Evolutionary conservation across 2,797 vertebrate species (phyloP), one percentile per base, ranked within the genome.

Genomic region (Sebastes minor): DNA sequence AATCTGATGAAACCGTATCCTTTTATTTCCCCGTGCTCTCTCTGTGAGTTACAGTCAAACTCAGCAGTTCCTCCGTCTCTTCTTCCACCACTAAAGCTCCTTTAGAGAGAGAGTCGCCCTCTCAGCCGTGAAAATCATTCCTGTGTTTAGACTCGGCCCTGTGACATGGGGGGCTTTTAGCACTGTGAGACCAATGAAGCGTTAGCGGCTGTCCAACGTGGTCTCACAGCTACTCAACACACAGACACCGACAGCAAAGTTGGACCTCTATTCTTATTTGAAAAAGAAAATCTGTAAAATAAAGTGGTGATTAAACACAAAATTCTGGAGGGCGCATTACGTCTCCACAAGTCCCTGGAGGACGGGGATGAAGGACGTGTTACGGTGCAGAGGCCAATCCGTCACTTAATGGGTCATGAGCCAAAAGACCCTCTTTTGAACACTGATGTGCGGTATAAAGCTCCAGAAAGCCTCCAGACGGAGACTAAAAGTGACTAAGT

Each of bases 121-220:
- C 71, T 87, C 78, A 84, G 88, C 88, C 38, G 91, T 87, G 83
- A 94, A 93, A 93, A 93, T 76, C 87, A 18, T 92, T 92, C 88
- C 86, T 70, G 88, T 93, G 93, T 94, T 91, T 67, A 5, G 84
- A 80, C 49, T 4, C 71, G 68, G 74, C 75, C 72, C 74, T 79
- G 87, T 74, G 83, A 86, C 70, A 65, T 4, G 35, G 78, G 91
- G 46, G 91, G 46, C 93, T 93, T 94, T 94, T 94, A 93, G 92
- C 94, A 77, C 92, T 9, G 62, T 35, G 59, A 62, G 76, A 23
- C 80, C 87, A 86, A 1, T 74, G 86, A 81, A 85, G 88, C 81
- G 75, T 92, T 73, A 87, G 23, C 33, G 53, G 59, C 71, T 55
- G 13, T 65, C 32, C 71, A 20, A 13, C 6, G 6, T n/a, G 46